Evolutionary conservation across 2,113 vertebrate genomes (phyloP).

Genomic region (Ornithorhynchus anatinus): DNA sequence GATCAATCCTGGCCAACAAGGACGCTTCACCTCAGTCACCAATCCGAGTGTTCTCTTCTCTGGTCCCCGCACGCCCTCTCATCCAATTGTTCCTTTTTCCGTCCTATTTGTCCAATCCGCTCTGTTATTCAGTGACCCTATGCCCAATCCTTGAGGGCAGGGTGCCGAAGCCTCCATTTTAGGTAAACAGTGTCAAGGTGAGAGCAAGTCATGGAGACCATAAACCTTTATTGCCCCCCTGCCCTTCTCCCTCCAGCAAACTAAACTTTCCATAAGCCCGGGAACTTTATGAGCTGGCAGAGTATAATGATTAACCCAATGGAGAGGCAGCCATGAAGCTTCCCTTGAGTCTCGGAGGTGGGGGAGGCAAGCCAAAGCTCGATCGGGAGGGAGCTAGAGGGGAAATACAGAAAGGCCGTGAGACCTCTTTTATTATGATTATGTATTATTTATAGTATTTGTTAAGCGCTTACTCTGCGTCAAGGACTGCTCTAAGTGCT

Average conservation of each 20-base stretch:
- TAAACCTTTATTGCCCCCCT: slow-evolving; percentile 55
- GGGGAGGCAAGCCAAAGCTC: too few species aligned
- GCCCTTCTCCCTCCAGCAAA: slow-evolving; percentile 1
- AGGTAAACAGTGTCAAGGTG: slow-evolving; percentile 69
- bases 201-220: slow-evolving; percentile 48
- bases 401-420: too few species aligned
- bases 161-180: slow-evolving; percentile 40
- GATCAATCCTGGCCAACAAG: slow-evolving; percentile 7
- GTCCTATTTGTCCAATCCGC: background rate
- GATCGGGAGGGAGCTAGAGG: too few species aligned
- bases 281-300: slow-evolving; percentile 56
- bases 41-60: too few species aligned
- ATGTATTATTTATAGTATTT: too few species aligned
- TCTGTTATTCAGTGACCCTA: fast-evolving
- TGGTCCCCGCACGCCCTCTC: background rate
- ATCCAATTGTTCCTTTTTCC: background rate
- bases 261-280: slow-evolving; percentile 77
- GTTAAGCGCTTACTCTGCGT: too few species aligned
- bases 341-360: too few species aligned
- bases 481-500: too few species aligned
- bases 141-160: slow-evolving; percentile 21
- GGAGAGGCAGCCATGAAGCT: background rate
- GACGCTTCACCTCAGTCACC: background rate
- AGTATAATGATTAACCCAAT: slow-evolving; percentile 69
- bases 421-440: too few species aligned